phyloP scores from a whole-genome alignment of 2,113 vertebrate genomes.

The Sapayoa aenigma region DNA sequence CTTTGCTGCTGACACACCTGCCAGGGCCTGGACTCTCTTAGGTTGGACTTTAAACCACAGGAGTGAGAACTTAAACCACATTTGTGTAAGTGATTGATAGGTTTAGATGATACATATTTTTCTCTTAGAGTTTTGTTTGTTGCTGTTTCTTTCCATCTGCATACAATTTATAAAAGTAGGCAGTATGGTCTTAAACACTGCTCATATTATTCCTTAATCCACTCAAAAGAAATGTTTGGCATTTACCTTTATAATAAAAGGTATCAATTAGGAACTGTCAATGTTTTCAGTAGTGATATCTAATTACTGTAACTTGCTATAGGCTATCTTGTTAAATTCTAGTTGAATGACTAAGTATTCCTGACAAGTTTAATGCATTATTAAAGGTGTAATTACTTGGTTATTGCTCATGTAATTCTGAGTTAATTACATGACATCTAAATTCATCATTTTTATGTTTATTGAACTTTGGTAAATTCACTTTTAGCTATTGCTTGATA shows the following conservation, averaged over 20 bases:
- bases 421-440: constrained; percentile 81
- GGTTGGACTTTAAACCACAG: constrained; percentile 50
- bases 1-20: background rate
- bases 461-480: constrained; percentile 79
- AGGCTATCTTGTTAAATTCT: constrained; percentile 81
- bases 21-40: background rate
- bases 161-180: constrained; percentile 29
- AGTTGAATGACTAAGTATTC: constrained; percentile 79
- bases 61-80: constrained; percentile 34
- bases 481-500: constrained; percentile 64
- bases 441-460: constrained; percentile 84
- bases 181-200: constrained; percentile 53
- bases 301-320: constrained; percentile 81
- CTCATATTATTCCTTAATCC: constrained; percentile 66
- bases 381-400: constrained; percentile 82
- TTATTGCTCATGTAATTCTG: constrained; percentile 80
- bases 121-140: background rate
- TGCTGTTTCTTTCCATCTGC: constrained; percentile 2
- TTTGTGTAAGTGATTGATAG: constrained; percentile 43
- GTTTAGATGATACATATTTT: background rate
- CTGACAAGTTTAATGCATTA: constrained; percentile 83
- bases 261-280: constrained; percentile 78
- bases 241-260: constrained; percentile 78
- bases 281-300: constrained; percentile 79
- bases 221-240: constrained; percentile 71